A percentile compares a stretch with the other conserved stretches of the same genome.
Evolutionary conservation across 2,888 invertebrate species (phyloP).

Genomic region (Chrysina gloriosa): DNA sequence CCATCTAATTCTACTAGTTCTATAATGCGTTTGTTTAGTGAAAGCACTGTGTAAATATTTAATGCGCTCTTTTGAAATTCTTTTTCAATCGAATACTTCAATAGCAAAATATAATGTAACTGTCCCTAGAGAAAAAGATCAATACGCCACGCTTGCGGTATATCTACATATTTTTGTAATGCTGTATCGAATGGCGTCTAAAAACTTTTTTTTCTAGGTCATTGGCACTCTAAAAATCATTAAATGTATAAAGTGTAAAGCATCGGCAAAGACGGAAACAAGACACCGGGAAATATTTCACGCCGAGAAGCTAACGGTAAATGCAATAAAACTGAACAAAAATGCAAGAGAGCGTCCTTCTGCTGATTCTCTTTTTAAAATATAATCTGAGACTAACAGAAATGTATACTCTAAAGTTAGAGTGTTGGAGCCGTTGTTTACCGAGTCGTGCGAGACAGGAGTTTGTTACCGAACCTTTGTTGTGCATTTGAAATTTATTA

Average conservation of each 20-base stretch:
- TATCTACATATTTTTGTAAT: not conserved
- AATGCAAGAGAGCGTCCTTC: conserved; percentile 28
- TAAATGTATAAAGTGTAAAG: conserved; percentile 7
- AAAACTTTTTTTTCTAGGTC: conserved; percentile 30
- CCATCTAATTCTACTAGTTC: no score
- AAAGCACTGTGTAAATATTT: no score
- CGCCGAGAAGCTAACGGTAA: conserved; percentile 29
- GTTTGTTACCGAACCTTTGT: conserved; percentile 34
- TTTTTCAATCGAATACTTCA: no score
- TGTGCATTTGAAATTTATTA: conserved; percentile 31
- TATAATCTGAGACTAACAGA: conserved; percentile 30
- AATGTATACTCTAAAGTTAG: conserved; percentile 28
- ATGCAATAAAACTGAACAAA: conserved; percentile 25
- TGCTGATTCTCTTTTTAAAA: conserved; percentile 30
- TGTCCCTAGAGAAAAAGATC: not conserved
- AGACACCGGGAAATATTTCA: conserved; percentile 3
- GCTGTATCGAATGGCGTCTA: conserved; percentile 12
- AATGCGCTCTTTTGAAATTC: no score
- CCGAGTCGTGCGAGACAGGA: conserved; percentile 11
- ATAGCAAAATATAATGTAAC: no score
- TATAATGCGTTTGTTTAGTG: no score
- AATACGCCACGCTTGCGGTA: not conserved
- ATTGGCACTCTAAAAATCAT: conserved; percentile 18
- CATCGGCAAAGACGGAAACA: conserved; percentile 6
- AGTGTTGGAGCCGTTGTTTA: conserved; percentile 26